Conservation (phyloP, 2,888 invertebrate genomes). For the Uloborus plumipes region DNA sequence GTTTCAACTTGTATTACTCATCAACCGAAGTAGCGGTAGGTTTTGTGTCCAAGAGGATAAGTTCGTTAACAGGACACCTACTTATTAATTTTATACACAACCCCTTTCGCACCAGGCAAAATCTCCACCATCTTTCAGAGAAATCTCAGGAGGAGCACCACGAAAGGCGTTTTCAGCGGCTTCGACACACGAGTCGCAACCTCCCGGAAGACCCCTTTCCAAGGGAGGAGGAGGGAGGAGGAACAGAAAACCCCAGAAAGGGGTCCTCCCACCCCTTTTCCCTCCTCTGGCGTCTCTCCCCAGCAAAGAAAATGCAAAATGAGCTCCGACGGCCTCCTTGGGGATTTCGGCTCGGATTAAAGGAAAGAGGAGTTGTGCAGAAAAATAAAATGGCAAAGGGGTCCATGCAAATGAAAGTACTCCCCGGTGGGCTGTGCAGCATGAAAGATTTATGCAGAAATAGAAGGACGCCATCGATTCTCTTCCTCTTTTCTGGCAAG, state of each 20-base stretch:
- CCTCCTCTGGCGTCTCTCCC: constrained; percentile 2
- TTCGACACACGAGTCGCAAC: constrained; percentile 20
- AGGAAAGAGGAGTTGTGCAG: constrained; percentile 29
- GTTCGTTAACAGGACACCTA: too few relatives aligned
- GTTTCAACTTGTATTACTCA: too few relatives aligned
- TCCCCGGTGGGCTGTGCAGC: constrained; percentile 42
- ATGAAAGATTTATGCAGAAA: constrained; percentile 61
- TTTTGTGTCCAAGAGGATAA: too few relatives aligned
- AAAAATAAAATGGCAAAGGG: constrained; percentile 22
- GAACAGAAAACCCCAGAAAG: constrained; percentile 9
- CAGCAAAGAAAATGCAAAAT: constrained; percentile 59
- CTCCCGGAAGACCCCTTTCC: constrained; percentile 13
- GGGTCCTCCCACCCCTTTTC: neutral
- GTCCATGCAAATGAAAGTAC: constrained; percentile 59
- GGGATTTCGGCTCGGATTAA: constrained; percentile 34
- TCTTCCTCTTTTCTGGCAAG: constrained; percentile 4
- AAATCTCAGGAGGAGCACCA: neutral
- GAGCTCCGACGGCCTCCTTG: constrained; percentile 28
- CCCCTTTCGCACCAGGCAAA: too few relatives aligned
- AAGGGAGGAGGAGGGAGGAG: neutral
- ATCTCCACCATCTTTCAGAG: too few relatives aligned
- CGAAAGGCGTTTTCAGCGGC: constrained; percentile 40
- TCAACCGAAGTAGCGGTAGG: too few relatives aligned
- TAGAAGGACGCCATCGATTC: constrained; percentile 37
- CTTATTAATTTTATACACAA: too few relatives aligned